A percentile compares a stretch with the other conserved stretches of the same genome.
phyloP scores from a whole-genome alignment of 2,888 invertebrate genomes.

The Ophion slaviceki region DNA sequence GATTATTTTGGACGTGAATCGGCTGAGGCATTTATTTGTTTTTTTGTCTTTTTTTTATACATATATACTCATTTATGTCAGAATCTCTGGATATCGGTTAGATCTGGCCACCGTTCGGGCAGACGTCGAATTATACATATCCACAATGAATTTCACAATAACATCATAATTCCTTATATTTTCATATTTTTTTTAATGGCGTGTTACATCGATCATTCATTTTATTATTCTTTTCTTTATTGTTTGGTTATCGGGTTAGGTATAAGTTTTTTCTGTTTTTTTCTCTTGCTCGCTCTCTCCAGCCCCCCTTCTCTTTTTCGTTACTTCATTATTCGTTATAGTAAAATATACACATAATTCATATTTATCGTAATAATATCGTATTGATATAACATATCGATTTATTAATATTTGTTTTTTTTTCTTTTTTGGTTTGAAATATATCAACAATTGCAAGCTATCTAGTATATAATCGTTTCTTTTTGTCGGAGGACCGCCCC shows the following conservation, averaged over 20 bases:
- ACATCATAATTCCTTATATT: slow-evolving; percentile 73
- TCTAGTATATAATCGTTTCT: slow-evolving; percentile 72
- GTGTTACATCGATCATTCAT: slow-evolving; percentile 70
- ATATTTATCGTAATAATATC: slow-evolving; percentile 76
- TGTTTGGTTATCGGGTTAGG: slow-evolving; percentile 62
- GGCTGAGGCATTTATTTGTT: slow-evolving; percentile 65
- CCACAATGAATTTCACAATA: slow-evolving; percentile 75
- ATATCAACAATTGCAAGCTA: slow-evolving; percentile 77
- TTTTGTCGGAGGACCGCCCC: slow-evolving; percentile 67
- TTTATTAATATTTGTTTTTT: slow-evolving; percentile 58
- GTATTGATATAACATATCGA: slow-evolving; percentile 77
- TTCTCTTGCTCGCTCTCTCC: slow-evolving; percentile 34
- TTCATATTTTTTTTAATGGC: slow-evolving; percentile 69
- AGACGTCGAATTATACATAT: slow-evolving; percentile 70
- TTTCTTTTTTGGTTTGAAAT: slow-evolving; percentile 57
- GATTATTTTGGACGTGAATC: slow-evolving; percentile 60
- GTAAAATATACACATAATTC: slow-evolving; percentile 79
- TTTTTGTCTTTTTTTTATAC: slow-evolving; percentile 54
- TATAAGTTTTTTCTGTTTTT: slow-evolving; percentile 58
- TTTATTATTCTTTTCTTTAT: slow-evolving; percentile 39
- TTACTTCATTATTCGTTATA: slow-evolving; percentile 69
- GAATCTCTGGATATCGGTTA: slow-evolving; percentile 67
- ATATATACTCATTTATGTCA: slow-evolving; percentile 65
- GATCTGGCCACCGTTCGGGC: slow-evolving; percentile 58
- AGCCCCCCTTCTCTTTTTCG: slow-evolving; percentile 50